Evolutionary conservation across 2,888 invertebrate species (phyloP), one percentile per base, ranked within the genome.

Genomic region (Eulithis testata): DNA sequence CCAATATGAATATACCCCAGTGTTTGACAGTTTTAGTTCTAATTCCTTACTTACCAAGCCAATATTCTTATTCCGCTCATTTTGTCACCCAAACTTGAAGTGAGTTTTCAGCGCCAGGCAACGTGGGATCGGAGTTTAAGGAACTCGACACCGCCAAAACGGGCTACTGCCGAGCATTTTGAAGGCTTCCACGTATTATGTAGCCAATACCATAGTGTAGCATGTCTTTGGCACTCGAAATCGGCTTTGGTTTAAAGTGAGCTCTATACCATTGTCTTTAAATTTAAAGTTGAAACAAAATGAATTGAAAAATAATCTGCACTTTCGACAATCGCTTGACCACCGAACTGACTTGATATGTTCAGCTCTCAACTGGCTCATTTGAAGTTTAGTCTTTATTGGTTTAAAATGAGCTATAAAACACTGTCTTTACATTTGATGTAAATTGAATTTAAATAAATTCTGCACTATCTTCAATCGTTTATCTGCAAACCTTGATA

Each of bases 121-220:
- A 67, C 63, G 67, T 67, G 66, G 63, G 67, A 67, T 53, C 60
- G 45, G 31, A 51, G 56, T 56, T 55, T 70, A 67, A 68, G 89
- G 69, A 86, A 91, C 83, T 71, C 69, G 86, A 91, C 86, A 90
- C 90, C 90, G 80, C 84, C 87, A 80, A 87, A 90, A 88, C 60
- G 50, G 78, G 91, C 92, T 93, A 93, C 92, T 86, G 91, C 81
- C 78, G 73, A 78, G 90, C 92, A 91, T 87, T 90, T 87, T 76
- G 82, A 86, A 78, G 92, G 92, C 90, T 93, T 93, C 90, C 61
- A 61, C 74, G 75, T 76, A 73, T 67, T 67, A 67, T 67, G 53
- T 66, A 63, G 63, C 66, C 60, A 11, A 56, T 2, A 60, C 49
- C 51, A 49, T 21, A 49, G 45, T 63, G 52, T 55, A 21, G 4